Evolutionary conservation across 2,888 invertebrate genomes (phyloP), one percentile per base, ranked within the genome.

Genomic region (Terebella lapidaria): DNA sequence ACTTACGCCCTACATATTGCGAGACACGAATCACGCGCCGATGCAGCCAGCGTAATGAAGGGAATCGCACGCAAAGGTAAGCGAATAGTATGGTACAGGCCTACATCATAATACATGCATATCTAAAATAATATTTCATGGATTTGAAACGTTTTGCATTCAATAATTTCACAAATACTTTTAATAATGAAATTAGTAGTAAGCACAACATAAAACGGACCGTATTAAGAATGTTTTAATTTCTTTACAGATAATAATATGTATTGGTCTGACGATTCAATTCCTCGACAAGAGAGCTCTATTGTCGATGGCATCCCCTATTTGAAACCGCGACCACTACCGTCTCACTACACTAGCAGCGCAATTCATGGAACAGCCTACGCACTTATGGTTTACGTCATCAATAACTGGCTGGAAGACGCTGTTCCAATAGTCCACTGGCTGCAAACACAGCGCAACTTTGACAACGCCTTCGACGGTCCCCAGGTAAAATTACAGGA

Each of bases 1-100:
- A 89, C 94, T 0, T 91, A 93, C 80, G 93, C 94, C 2, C 84
- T 94, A 58, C 87, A 90, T 76, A 82, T 88, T 70, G 87, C 88
- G 42, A 47, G 53, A 15, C 58, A 59, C 53, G 4, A 18, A 2
- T 3, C 22, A 15, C 49, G 54, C 47, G 42, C 29, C 5, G 30
- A 28, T 4, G 63, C 63, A 3, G 63, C 54, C 47, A 18, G 26
- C 10, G 22, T 18, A 4, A 52, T 63, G 58, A 45, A 57, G 49
- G 15, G 22, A 15, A 54, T 57, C 10, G 28, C 28, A 35, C 47
- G 52, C 28, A 47, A 15, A 35, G 59, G 58, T 59, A 51, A 30
- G 22, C 15, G 5, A 25, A 15, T 26, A 2, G 51, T 4, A 18
- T 55, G 18, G n/a, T n/a, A n/a, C n/a, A n/a, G n/a, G n/a, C n/a